These are phyloP conservation scores for Rhabdornis inornatus DNA, from an alignment of 2,113 vertebrate genomes.

Conservation along the genomic window DNA sequence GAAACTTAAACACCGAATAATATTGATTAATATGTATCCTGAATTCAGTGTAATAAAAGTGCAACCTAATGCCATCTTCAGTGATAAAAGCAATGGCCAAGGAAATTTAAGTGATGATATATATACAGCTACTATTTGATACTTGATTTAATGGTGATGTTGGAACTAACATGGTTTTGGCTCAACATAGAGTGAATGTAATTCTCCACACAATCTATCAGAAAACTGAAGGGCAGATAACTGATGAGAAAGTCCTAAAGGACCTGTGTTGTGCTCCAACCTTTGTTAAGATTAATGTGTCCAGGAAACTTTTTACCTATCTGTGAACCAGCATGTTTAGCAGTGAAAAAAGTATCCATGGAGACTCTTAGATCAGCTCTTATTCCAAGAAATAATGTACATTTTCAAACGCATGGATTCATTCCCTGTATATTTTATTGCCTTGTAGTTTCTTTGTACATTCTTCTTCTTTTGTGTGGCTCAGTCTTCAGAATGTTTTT, in stretches of 20 bases:
- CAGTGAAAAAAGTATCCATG: background rate
- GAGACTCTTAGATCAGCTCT: background rate
- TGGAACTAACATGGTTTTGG: background rate
- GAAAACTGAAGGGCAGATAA: background rate
- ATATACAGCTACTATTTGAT: background rate
- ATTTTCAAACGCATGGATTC: background rate
- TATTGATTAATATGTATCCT: background rate
- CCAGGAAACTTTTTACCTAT: background rate
- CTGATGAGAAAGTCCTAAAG: background rate
- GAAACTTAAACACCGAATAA: background rate
- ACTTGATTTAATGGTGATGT: background rate
- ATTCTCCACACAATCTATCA: background rate
- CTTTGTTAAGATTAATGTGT: background rate
- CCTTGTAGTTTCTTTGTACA: background rate
- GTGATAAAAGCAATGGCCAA: background rate
- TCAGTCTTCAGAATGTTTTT: background rate
- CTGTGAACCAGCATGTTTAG: background rate
- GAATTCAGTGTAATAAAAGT: background rate
- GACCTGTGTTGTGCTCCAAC: background rate
- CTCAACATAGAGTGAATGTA: background rate
- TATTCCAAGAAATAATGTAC: background rate
- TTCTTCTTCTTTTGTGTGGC: background rate
- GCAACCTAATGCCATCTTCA: background rate
- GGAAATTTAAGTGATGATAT: background rate
- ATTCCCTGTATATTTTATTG: background rate